Evolutionary conservation across 2,797 vertebrate species (phyloP).

Genomic region (Myotis myotis): DNA sequence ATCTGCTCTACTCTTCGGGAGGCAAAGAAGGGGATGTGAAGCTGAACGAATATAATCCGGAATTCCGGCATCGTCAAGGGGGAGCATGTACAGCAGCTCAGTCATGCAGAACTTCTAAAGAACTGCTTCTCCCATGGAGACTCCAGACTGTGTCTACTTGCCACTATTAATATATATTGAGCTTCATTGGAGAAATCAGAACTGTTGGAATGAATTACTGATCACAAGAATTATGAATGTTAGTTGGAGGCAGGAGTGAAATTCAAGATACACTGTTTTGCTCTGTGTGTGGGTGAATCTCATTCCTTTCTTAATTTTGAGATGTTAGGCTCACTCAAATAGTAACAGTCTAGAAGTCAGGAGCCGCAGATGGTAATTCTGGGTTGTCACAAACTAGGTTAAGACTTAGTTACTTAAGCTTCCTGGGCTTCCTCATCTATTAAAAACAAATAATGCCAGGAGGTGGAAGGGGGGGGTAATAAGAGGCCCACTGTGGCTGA

Average conservation of each 20-base stretch:
- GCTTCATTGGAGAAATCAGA: slow-evolving; percentile 43
- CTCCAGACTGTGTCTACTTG: slow-evolving; percentile 41
- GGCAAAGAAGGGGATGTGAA: neutral
- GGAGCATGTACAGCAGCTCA: neutral
- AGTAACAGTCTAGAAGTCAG: neutral
- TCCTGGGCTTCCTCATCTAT: slow-evolving; percentile 15
- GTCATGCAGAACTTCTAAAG: slow-evolving; percentile 53
- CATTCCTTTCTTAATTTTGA: slow-evolving; percentile 52
- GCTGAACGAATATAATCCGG: neutral
- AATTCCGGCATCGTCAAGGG: neutral
- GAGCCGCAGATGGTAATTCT: neutral
- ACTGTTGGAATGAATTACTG: slow-evolving; percentile 64
- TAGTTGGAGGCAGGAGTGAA: slow-evolving; percentile 52
- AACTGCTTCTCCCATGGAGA: slow-evolving; percentile 26
- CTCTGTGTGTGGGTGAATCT: neutral
- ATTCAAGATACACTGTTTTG: slow-evolving; percentile 32
- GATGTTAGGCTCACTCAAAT: slow-evolving; percentile 6
- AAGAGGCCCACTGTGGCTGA: neutral
- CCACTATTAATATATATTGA: slow-evolving; percentile 62
- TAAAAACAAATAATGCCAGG: neutral
- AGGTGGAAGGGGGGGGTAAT: neutral
- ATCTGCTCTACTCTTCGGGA: slow-evolving; percentile 23
- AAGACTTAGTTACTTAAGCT: neutral
- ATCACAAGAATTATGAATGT: slow-evolving; percentile 56
- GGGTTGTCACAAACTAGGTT: neutral